These are phyloP conservation scores for Sebastes nivosus DNA, from an alignment of 2,797 vertebrate genomes.

Conservation along the genomic window DNA sequence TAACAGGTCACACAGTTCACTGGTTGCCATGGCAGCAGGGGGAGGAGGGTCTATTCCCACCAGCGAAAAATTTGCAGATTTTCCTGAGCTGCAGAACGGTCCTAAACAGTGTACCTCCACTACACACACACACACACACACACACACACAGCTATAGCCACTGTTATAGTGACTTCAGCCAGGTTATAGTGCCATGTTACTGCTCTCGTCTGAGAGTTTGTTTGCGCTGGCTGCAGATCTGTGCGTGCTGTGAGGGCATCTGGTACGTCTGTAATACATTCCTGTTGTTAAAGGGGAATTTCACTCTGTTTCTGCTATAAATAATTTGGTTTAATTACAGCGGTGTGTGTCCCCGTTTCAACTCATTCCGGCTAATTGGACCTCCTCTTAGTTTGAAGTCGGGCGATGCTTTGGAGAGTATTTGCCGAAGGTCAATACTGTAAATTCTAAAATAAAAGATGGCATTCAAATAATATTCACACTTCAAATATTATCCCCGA, in stretches of 20 bases:
- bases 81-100: constrained; percentile 39
- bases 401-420: not conserved
- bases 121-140: constrained; percentile 4
- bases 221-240: constrained; percentile 31
- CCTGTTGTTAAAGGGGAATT: constrained; percentile 39
- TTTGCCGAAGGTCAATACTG: not conserved
- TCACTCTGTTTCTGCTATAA: constrained; percentile 7
- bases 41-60: constrained; percentile 38
- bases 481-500: no score
- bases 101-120: constrained; percentile 16
- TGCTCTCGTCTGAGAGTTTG: not conserved
- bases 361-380: constrained; percentile 6
- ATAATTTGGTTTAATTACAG: constrained; percentile 21
- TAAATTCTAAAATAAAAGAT: not conserved
- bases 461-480: not conserved
- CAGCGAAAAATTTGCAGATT: constrained; percentile 49
- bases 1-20: constrained; percentile 47
- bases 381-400: not conserved
- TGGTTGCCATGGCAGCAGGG: constrained; percentile 57
- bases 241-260: constrained; percentile 4
- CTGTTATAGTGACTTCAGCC: not conserved
- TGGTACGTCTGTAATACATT: constrained; percentile 15
- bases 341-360: not conserved
- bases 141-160: not conserved
- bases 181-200: constrained; percentile 3